A percentile compares a stretch with the other conserved stretches of the same genome.
Conservation (phyloP, 1,140 invertebrate species). For the Tetragonula clypearis region DNA sequence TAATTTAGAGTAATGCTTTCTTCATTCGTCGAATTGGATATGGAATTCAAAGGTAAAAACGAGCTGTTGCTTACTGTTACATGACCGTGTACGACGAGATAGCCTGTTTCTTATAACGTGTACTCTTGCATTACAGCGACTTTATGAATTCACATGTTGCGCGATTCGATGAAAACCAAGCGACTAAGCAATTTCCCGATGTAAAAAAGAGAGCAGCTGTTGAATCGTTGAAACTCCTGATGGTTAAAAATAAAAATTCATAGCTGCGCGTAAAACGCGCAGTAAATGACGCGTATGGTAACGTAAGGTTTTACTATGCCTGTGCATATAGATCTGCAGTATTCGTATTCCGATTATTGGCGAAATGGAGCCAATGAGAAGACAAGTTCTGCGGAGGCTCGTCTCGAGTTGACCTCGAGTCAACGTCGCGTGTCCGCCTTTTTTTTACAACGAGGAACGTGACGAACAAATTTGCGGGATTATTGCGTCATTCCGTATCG, state of each 20-base stretch:
- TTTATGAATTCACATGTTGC: neutral
- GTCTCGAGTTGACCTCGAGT: slow-evolving; percentile 37
- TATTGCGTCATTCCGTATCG: slow-evolving; percentile 34
- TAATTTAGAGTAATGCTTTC: neutral
- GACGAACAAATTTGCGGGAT: slow-evolving; percentile 31
- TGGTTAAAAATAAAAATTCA: neutral
- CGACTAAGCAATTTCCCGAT: neutral
- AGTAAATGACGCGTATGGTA: neutral
- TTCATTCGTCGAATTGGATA: rapidly evolving
- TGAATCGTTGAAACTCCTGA: neutral
- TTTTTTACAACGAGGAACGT: slow-evolving; percentile 12
- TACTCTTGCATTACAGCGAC: neutral
- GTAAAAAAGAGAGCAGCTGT: neutral
- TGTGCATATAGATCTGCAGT: neutral
- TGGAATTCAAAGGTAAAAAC: neutral
- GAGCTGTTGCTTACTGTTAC: neutral
- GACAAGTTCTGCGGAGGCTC: slow-evolving; percentile 49
- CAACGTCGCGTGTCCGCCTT: slow-evolving; percentile 31
- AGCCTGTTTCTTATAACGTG: neutral
- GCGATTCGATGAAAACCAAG: neutral
- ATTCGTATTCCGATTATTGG: neutral
- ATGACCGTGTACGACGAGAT: neutral
- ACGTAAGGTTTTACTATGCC: neutral
- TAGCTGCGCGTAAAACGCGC: neutral
- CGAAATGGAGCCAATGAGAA: slow-evolving; percentile 44